These are phyloP conservation scores for Tetragnatha versicolor DNA, from an alignment of 1,140 invertebrate species.

Conservation along the genomic window DNA sequence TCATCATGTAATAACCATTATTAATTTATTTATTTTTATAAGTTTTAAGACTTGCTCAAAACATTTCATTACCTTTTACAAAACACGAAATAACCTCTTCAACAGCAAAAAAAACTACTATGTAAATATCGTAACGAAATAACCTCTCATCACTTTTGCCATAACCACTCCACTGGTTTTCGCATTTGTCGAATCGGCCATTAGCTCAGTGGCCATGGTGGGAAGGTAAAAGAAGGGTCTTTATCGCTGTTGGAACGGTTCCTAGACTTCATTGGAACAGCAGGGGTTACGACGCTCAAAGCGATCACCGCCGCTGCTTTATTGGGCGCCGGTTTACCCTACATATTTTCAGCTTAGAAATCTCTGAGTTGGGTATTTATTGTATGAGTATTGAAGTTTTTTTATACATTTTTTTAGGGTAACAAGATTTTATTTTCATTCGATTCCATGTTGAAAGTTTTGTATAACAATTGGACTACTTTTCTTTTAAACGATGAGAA, in stretches of 20 bases:
- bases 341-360: background rate
- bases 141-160: too few relatives aligned
- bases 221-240: conserved; percentile 8
- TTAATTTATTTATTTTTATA: too few relatives aligned
- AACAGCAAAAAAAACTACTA: too few relatives aligned
- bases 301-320: background rate
- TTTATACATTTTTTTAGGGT: background rate
- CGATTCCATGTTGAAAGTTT: background rate
- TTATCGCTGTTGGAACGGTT: conserved; percentile 13
- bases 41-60: too few relatives aligned
- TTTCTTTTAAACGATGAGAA: background rate
- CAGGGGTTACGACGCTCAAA: conserved; percentile 20
- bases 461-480: background rate
- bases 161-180: too few relatives aligned
- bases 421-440: background rate
- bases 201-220: conserved; percentile 12
- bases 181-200: background rate
- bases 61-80: too few relatives aligned
- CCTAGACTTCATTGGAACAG: background rate
- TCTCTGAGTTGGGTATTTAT: background rate
- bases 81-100: too few relatives aligned
- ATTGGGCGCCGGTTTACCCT: background rate
- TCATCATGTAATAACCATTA: too few relatives aligned
- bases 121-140: too few relatives aligned
- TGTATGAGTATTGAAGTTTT: background rate